Evolutionary conservation across 2,888 invertebrate genomes (phyloP), one percentile per base, ranked within the genome.

Genomic region (Listrodromus nycthemerus): DNA sequence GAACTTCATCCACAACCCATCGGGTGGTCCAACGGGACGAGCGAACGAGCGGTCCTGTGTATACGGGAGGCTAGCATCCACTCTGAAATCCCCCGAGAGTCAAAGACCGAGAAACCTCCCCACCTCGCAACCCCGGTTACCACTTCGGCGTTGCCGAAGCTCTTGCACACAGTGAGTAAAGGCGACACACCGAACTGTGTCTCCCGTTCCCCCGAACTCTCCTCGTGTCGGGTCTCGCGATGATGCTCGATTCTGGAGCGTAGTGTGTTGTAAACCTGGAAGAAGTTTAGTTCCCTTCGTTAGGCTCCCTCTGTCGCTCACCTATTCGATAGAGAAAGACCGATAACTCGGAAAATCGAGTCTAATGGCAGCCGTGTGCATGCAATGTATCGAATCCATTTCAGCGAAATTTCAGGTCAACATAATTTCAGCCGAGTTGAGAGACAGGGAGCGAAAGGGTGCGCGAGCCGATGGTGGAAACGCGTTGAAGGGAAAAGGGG

Each of bases 321-420:
- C 63, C 48, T 80, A 61, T 78, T 41, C 48, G 63, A 37, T 55
- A 70, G n/a, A 48, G 66, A 76, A 37, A 86, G 88, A 86, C 88
- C 85, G 86, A 89, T 90, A 92, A 91, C 90, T 92, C 88, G 87
- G 85, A 87, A 91, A 91, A 91, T 91, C 91, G 89, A 90, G 90
- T 91, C 88, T 88, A 89, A 91, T 90, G 88, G 86, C 87, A 81
- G 89, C 19, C 85, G 86, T 88, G 87, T 86, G 86, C 21, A 13
- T 48, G 65, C 27, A 41, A 55, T 55, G 58, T 70, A 66, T 87
- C 87, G 88, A 89, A 90, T 91, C 88, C 86, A 88, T 90, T 91
- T 91, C 90, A 91, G 90, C 90, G 90, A 91, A 91, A 92, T 92
- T 91, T 90, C 89, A 88, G 89, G 87, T 83, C 89, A 89, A 88